phyloP scores from a whole-genome alignment of 1,140 invertebrate species.

The Ganaspis sp. region DNA sequence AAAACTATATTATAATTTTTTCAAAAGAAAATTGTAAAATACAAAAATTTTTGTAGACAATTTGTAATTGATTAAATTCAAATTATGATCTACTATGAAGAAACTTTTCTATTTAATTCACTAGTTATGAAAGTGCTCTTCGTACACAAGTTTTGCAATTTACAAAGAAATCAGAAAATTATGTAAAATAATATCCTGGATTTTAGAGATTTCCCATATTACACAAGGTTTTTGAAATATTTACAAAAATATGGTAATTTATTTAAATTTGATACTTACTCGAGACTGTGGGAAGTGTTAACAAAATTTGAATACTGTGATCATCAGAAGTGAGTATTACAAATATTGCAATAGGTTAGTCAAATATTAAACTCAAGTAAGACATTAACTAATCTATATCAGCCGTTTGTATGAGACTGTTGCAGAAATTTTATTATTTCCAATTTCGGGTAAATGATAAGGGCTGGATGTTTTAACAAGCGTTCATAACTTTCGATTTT shows the following conservation, averaged over 20 bases:
- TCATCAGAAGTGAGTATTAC: not conserved
- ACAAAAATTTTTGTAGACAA: not conserved
- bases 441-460: constrained; percentile 12
- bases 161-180: constrained; percentile 7
- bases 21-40: too few species aligned
- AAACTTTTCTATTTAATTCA: not conserved
- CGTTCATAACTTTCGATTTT: constrained; percentile 67
- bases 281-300: not conserved
- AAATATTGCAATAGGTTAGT: not conserved
- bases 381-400: not conserved
- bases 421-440: constrained; percentile 1
- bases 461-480: constrained; percentile 40
- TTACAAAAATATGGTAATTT: not conserved
- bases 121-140: not conserved
- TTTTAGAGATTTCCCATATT: not conserved
- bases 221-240: not conserved
- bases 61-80: not conserved
- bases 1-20: not conserved
- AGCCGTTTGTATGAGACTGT: not conserved
- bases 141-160: constrained; percentile 1
- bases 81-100: not conserved
- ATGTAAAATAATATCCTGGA: constrained; percentile 6
- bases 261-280: not conserved
- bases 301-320: not conserved
- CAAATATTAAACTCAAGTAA: not conserved